Evolutionary conservation across 2,113 vertebrate species (phyloP).

Genomic region (Peromyscus leucopus): DNA sequence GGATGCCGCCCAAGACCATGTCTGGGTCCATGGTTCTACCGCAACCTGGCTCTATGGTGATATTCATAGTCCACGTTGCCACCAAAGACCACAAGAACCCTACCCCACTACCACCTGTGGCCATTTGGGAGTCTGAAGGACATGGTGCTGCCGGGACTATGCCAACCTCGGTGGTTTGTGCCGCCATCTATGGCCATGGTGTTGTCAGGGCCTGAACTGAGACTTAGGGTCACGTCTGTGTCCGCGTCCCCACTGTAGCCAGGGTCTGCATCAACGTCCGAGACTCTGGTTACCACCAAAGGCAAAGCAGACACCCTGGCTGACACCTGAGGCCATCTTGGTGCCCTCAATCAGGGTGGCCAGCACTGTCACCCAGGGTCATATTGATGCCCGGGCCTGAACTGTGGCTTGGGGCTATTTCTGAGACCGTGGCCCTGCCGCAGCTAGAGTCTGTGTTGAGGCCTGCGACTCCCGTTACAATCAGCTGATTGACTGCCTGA

Average conservation of each 20-base stretch:
- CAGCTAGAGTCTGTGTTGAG: not conserved
- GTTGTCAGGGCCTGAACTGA: not conserved
- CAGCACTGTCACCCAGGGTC: not conserved
- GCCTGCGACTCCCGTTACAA: not conserved
- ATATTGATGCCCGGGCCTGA: not conserved
- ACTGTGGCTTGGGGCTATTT: not conserved
- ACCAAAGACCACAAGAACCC: not conserved
- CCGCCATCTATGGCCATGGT: not conserved
- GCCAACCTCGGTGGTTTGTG: not conserved
- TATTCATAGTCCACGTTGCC: not conserved
- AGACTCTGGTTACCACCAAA: not conserved
- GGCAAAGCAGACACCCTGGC: not conserved
- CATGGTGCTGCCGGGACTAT: not conserved
- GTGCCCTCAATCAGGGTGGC: not conserved
- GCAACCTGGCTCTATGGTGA: not conserved
- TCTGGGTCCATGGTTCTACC: not conserved
- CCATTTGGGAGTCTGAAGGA: not conserved
- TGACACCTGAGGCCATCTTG: not conserved
- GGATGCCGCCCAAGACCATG: not conserved
- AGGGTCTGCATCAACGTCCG: not conserved
- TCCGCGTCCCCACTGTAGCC: not conserved
- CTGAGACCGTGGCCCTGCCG: not conserved
- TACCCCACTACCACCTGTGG: not conserved
- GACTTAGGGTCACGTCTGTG: not conserved
- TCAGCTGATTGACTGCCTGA: rapidly evolving